Evolutionary conservation across 1,140 invertebrate genomes (phyloP).

Genomic region (Venturia canescens): DNA sequence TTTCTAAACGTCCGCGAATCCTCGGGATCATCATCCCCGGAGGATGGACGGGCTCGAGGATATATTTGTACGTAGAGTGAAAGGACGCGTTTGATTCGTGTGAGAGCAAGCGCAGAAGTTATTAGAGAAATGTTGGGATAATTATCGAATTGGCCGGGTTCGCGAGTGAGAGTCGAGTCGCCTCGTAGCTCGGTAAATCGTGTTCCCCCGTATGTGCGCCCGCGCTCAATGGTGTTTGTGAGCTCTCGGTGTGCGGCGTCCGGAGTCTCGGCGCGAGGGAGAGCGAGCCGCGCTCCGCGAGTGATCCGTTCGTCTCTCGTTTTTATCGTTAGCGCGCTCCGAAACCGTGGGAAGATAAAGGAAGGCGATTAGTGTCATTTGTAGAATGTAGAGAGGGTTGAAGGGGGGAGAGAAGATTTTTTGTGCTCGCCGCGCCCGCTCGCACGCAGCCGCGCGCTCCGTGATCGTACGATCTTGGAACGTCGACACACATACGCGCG

Average conservation of each 20-base stretch:
- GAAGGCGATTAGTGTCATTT: constrained; percentile 76
- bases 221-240: no score
- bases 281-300: constrained; percentile 45
- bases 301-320: constrained; percentile 59
- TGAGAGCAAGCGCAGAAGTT: constrained; percentile 61
- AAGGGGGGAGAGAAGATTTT: constrained; percentile 34
- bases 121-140: constrained; percentile 73
- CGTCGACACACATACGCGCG: constrained; percentile 36
- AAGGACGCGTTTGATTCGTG: not conserved
- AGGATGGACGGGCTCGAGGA: not conserved
- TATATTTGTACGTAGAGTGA: not conserved
- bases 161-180: constrained; percentile 54
- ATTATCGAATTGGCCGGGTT: constrained; percentile 71
- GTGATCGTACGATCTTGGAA: constrained; percentile 57
- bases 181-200: constrained; percentile 35
- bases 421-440: constrained; percentile 63
- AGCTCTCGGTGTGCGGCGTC: constrained; percentile 27
- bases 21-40: constrained; percentile 20
- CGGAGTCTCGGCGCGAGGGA: not conserved
- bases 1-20: not conserved
- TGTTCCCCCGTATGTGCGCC: not conserved
- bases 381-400: constrained; percentile 68
- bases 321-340: constrained; percentile 61
- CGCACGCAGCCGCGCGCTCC: not conserved
- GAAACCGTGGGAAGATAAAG: constrained; percentile 76